These are phyloP conservation scores for Pluvialis apricaria DNA, from an alignment of 2,113 vertebrate species.

Conservation along the genomic window DNA sequence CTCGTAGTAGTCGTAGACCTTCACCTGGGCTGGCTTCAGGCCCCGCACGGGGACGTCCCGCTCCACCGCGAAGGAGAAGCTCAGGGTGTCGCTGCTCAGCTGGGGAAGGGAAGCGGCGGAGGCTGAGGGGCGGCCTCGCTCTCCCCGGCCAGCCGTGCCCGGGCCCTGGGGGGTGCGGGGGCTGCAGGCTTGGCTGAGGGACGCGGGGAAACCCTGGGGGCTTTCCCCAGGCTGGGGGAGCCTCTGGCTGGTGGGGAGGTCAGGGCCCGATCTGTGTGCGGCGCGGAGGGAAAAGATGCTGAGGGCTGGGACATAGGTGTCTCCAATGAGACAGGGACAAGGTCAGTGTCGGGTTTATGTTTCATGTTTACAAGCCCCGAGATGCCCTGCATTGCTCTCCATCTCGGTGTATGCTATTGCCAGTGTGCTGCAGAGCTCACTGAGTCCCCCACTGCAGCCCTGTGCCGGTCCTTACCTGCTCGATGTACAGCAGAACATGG, in stretches of 20 bases:
- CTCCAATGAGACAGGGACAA: no score
- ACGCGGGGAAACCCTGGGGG: no score
- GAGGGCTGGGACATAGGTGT: not conserved
- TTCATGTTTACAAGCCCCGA: rapidly evolving
- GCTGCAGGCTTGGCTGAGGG: not conserved
- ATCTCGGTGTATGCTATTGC: not conserved
- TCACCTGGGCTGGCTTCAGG: conserved; percentile 79
- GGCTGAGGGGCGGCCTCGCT: not conserved
- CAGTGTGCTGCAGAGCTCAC: not conserved
- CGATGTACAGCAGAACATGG: conserved; percentile 6
- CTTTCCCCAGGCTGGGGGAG: not conserved
- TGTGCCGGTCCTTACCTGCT: not conserved
- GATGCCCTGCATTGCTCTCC: not conserved
- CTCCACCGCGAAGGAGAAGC: conserved; percentile 68
- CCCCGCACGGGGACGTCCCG: conserved; percentile 69
- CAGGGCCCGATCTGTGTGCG: no score
- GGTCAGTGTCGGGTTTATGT: no score
- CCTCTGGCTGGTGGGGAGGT: not conserved
- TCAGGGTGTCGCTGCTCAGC: conserved; percentile 29
- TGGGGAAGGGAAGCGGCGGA: not conserved
- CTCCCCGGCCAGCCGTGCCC: not conserved
- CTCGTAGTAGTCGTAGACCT: conserved; percentile 86
- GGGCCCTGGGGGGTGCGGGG: not conserved
- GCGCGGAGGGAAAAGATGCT: not conserved
- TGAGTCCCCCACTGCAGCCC: rapidly evolving